These are phyloP conservation scores for Poecilia picta DNA, from an alignment of 2,797 vertebrate genomes.

Conservation along the genomic window DNA sequence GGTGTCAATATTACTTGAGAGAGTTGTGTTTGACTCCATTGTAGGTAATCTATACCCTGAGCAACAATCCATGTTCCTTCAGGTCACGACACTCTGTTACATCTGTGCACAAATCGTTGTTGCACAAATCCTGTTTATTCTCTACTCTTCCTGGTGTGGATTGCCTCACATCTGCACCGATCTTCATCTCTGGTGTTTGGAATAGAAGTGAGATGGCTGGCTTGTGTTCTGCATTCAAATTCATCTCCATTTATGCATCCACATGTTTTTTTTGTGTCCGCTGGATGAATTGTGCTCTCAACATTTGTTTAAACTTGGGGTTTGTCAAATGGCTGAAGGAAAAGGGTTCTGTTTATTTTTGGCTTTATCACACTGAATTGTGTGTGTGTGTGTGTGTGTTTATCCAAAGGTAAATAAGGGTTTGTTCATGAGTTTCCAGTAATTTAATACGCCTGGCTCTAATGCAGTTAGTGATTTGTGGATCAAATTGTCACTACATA, in stretches of 20 bases:
- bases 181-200: slow-evolving; percentile 44
- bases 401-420: slow-evolving; percentile 39
- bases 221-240: slow-evolving; percentile 36
- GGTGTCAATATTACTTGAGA: neutral
- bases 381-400: neutral
- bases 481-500: slow-evolving; percentile 38
- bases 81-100: slow-evolving; percentile 63
- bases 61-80: slow-evolving; percentile 12
- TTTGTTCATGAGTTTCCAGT: slow-evolving; percentile 12
- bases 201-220: slow-evolving; percentile 52
- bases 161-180: slow-evolving; percentile 10
- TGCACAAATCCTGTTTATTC: slow-evolving; percentile 10
- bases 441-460: slow-evolving; percentile 41
- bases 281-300: slow-evolving; percentile 21
- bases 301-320: neutral
- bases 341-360: neutral
- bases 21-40: neutral
- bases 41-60: neutral
- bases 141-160: slow-evolving; percentile 22
- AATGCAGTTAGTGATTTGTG: slow-evolving; percentile 38
- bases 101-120: slow-evolving; percentile 36
- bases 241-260: neutral
- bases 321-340: slow-evolving; percentile 15
- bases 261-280: neutral
- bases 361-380: slow-evolving; percentile 20